Evolutionary conservation across 1,140 invertebrate genomes (phyloP), one percentile per base, ranked within the genome.

Genomic region (Lycorma delicatula): DNA sequence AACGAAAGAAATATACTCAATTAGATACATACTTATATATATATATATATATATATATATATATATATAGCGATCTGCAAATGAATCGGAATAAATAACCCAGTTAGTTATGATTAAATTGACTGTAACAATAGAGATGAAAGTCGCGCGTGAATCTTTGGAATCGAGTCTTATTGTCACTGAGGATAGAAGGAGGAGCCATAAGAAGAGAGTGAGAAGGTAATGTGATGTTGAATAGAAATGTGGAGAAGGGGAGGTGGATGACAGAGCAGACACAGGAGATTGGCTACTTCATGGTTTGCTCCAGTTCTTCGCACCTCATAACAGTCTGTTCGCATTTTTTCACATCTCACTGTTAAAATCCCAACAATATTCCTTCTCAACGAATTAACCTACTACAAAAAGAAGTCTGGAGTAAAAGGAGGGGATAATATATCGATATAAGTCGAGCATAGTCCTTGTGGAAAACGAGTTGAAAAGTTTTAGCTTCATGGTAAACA

Each of bases 281-380:
- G 41, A 44, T 44, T 44, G 41, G 41, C 11, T 22, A 22, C 23
- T 44, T 44, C 41, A 44, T 22, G 41, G 41, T 16, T 22, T 22
- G 41, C 41, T 44, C 41, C 41, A 44, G 41, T 44, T 44, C 41
- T 44, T 44, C 18, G 41, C 41, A 16, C 16, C 13, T 2, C 16
- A 16, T 44, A 44, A 44, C 41, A 44, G 23, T 16, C 23, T 44
- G 41, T 44, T 44, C 41, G 41, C 41, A 44, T 44, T 44, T 44
- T 44, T 44, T 44, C 41, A 44, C 41, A 44, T 44, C 36, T n/a
- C 36, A 41, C 36, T 20, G 36, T 11, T 44, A 22, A 44, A 16
- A 44, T 44, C 41, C 41, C 41, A 16, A 11, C 41, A 13, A 41
- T 20, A 16, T 3, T 38, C 36, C 13, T 18, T 38, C 36, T 38